Conservation (phyloP, 2,888 invertebrate genomes). For the Hypomecis atomaria region DNA sequence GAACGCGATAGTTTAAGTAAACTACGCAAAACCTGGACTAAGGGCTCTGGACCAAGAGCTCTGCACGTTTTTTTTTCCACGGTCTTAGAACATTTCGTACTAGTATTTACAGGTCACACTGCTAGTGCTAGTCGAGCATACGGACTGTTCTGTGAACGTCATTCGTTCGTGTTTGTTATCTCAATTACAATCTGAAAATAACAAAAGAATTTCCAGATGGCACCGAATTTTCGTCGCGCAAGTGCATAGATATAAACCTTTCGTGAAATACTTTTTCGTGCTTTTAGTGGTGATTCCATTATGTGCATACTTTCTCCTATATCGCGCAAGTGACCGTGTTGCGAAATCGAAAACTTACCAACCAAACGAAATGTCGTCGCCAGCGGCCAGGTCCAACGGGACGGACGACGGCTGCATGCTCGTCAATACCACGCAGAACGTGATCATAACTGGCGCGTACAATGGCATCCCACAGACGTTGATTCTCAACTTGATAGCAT, state of each 20-base stretch:
- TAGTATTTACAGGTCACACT: no score
- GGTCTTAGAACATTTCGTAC: no score
- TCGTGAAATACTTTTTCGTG: conserved; percentile 49
- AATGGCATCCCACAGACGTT: conserved; percentile 97
- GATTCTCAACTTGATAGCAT: conserved; percentile 92
- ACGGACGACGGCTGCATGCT: conserved; percentile 74
- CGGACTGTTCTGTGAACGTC: conserved; percentile 6
- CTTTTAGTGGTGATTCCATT: conserved; percentile 52
- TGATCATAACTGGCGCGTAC: conserved; percentile 89
- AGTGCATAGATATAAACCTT: conserved; percentile 46
- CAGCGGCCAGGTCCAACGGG: conserved; percentile 57
- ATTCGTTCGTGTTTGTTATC: conserved; percentile 16
- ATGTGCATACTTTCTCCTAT: conserved; percentile 73
- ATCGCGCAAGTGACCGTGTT: conserved; percentile 63
- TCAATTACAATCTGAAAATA: conserved; percentile 20
- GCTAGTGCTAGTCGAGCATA: conserved; percentile 7
- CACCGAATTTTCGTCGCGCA: conserved; percentile 42
- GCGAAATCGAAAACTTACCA: conserved; percentile 69
- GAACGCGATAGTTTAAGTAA: no score
- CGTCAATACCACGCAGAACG: conserved; percentile 71
- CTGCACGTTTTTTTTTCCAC: no score
- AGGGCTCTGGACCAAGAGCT: no score
- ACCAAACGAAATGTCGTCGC: conserved; percentile 54
- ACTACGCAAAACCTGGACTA: no score
- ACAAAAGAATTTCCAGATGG: conserved; percentile 57